Evolutionary conservation across 1,140 invertebrate genomes (phyloP).

Genomic region (Formica selysi): DNA sequence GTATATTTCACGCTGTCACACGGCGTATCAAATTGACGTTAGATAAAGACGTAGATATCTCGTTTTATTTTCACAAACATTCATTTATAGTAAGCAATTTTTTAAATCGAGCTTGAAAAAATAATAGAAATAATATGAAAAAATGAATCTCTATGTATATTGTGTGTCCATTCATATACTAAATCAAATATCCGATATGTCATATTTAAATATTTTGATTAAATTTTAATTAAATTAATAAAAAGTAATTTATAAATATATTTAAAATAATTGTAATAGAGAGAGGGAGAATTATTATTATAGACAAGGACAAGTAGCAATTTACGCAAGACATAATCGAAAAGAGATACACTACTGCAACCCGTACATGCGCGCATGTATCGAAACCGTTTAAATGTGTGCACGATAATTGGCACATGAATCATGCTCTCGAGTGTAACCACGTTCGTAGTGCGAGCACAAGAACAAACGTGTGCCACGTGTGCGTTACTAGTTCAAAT

Average conservation of each 20-base stretch:
- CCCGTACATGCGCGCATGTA: slow-evolving; percentile 17
- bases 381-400: slow-evolving; percentile 72
- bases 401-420: slow-evolving; percentile 83
- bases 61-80: neutral
- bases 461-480: slow-evolving; percentile 51
- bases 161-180: neutral
- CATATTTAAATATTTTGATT: neutral
- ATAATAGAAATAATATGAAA: neutral
- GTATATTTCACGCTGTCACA: slow-evolving; percentile 28
- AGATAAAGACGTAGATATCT: slow-evolving; percentile 21
- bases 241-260: neutral
- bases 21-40: neutral
- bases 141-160: neutral
- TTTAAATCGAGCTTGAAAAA: neutral
- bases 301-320: neutral
- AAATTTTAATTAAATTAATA: neutral
- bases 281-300: neutral
- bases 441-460: slow-evolving; percentile 54
- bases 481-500: slow-evolving; percentile 55
- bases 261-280: neutral
- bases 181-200: slow-evolving; percentile 5
- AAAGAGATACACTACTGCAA: slow-evolving; percentile 32
- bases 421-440: slow-evolving; percentile 80
- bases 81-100: neutral
- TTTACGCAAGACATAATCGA: slow-evolving; percentile 41